Conservation (phyloP, 2,888 invertebrate species). For the Drosophila greeni region DNA sequence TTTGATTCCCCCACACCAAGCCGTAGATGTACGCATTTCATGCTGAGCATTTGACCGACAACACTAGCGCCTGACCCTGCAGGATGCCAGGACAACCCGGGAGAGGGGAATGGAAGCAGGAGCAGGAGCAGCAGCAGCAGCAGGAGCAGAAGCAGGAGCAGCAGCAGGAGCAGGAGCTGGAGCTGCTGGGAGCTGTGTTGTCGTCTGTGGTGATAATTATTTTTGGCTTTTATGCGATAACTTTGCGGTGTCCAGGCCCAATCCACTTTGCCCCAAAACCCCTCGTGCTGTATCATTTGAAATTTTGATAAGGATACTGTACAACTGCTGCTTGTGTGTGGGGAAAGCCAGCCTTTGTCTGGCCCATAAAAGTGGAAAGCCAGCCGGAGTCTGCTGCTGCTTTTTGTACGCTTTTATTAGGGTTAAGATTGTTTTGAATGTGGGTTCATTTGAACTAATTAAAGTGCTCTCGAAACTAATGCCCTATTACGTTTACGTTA, state of each 20-base stretch:
- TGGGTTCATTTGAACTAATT: constrained; percentile 58
- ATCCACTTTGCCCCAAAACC: constrained; percentile 18
- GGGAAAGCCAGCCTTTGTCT: constrained; percentile 30
- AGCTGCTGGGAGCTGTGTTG: constrained; percentile 52
- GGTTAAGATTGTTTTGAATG: constrained; percentile 51
- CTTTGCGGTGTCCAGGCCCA: constrained; percentile 55
- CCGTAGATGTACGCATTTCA: constrained; percentile 20
- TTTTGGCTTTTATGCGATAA: constrained; percentile 73
- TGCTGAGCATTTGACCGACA: constrained; percentile 60
- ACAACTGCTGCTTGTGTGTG: constrained; percentile 6
- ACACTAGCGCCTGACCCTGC: constrained; percentile 43
- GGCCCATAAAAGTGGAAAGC: constrained; percentile 67
- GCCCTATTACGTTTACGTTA: constrained; percentile 36
- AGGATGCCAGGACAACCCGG: constrained; percentile 15
- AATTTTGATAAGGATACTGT: constrained; percentile 67
- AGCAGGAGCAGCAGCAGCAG: too few species aligned
- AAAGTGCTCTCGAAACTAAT: constrained; percentile 47
- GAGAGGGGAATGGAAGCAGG: background rate
- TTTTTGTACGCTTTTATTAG: constrained; percentile 53
- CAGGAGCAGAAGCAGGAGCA: background rate
- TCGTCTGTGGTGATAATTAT: constrained; percentile 71
- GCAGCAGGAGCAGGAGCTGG: background rate
- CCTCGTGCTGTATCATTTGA: constrained; percentile 37
- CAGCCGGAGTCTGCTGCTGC: constrained; percentile 15
- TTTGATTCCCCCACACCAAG: constrained; percentile 17